Evolutionary conservation across 2,113 vertebrate species (phyloP).

Genomic region (Anhinga rufa): DNA sequence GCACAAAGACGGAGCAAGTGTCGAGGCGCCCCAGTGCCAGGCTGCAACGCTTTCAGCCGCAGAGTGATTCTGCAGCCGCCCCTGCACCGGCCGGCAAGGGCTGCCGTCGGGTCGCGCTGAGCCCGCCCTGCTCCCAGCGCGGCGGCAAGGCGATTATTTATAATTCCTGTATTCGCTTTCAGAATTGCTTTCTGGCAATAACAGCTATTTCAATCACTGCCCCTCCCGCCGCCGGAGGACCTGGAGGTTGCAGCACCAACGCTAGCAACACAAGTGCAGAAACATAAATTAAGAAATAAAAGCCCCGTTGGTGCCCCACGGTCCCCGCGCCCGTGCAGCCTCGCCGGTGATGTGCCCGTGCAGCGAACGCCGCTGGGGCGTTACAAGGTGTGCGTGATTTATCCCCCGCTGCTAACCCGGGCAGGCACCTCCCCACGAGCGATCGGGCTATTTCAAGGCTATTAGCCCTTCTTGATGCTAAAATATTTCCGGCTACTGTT

Average conservation of each 20-base stretch:
- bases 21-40: fast-evolving
- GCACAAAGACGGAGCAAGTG: neutral
- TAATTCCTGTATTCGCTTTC: neutral
- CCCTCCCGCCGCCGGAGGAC: too few relatives aligned
- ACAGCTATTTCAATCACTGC: neutral
- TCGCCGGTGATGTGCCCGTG: neutral
- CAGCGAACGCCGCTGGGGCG: neutral
- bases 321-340: neutral
- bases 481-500: neutral
- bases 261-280: neutral
- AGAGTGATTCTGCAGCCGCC: neutral
- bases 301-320: neutral
- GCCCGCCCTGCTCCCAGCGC: too few relatives aligned
- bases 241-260: neutral
- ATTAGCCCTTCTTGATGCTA: neutral
- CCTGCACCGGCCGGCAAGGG: neutral
- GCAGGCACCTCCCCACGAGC: neutral
- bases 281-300: neutral
- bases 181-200: neutral
- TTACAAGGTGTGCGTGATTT: too few relatives aligned
- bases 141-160: fast-evolving
- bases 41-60: neutral
- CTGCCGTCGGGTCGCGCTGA: neutral
- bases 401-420: fast-evolving
- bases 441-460: neutral